Conservation (phyloP, 1,140 invertebrate genomes). For the Atopsyche davidsoni region DNA sequence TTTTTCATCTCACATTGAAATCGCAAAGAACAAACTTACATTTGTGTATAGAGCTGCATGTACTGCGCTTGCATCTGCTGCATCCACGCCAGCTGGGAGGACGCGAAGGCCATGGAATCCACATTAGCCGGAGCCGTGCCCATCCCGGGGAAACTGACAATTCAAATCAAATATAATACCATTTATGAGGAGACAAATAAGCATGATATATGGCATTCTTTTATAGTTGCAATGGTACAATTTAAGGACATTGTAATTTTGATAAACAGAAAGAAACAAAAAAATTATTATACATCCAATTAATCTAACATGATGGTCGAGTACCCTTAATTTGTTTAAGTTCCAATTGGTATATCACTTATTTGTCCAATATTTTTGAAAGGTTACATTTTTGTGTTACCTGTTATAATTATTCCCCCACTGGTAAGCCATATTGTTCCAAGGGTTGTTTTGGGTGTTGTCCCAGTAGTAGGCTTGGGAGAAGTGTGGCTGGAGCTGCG, state of each 20-base stretch:
- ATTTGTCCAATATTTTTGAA: no score
- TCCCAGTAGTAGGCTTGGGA: slow-evolving; percentile 9
- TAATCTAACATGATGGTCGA: no score
- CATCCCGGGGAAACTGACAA: not conserved
- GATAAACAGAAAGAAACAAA: no score
- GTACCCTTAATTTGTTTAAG: no score
- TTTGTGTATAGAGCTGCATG: slow-evolving; percentile 75
- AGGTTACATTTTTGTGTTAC: slow-evolving; percentile 6
- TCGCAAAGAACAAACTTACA: slow-evolving; percentile 37
- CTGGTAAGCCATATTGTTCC: slow-evolving; percentile 2
- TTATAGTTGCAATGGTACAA: no score
- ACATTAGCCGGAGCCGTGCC: slow-evolving; percentile 7
- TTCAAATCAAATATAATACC: not conserved
- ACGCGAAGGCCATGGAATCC: slow-evolving; percentile 29
- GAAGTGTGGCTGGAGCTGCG: no score
- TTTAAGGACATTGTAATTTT: no score
- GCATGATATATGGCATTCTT: no score
- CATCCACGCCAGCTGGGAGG: slow-evolving; percentile 65
- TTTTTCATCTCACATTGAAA: not conserved
- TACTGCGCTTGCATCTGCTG: slow-evolving; percentile 83
- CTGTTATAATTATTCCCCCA: slow-evolving; percentile 4
- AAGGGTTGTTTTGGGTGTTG: slow-evolving; percentile 5
- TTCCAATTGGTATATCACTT: no score
- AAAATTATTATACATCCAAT: no score
- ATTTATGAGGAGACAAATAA: no score